Evolutionary conservation across 2,113 vertebrate species (phyloP), one percentile per base, ranked within the genome.

Genomic region (Oreochromis aureus): DNA sequence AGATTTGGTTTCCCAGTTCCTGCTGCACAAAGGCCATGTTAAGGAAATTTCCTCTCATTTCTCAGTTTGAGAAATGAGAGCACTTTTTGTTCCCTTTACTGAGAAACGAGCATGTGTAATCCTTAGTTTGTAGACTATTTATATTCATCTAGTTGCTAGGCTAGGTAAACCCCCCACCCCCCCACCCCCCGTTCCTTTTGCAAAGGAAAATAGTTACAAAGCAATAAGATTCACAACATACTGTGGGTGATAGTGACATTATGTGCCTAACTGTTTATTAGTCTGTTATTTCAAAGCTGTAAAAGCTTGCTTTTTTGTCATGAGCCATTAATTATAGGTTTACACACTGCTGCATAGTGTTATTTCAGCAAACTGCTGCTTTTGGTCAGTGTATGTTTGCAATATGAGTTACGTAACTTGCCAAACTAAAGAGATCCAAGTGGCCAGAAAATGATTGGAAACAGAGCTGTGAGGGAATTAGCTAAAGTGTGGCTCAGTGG

Each of bases 391-490:
- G 87, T 41, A 22, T 30, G 30, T 66, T 53, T 85, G 85, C 80
- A 61, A 58, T 78, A 58, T 69, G 22, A 82, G 82, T 85, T 66
- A 86, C 53, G 30, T 69, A 84, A 88, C 51, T 61, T 48, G 80
- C 82, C 82, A 84, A 73, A 82, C 54, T n/a, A 80, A 39, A 78
- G 78, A 83, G 48, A 90, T 91, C 66, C 81, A 92, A 84, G 90
- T 92, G 89, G 84, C 81, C 87, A 81, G 89, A 87, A 87, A 90
- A 92, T 89, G 80, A 90, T 69, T 58, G 61, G 56, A 81, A 90
- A 81, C 88, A 83, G 85, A 87, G 82, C 83, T 80, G 89, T 53
- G 84, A 90, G 84, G 80, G 90, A 93, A 85, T 87, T 69, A 83
- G 85, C 58, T 51, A 41, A 91, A 87, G 81, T 63, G 61, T 63